Conservation (phyloP, 2,888 invertebrate species). For the Antheraea yamamai region DNA sequence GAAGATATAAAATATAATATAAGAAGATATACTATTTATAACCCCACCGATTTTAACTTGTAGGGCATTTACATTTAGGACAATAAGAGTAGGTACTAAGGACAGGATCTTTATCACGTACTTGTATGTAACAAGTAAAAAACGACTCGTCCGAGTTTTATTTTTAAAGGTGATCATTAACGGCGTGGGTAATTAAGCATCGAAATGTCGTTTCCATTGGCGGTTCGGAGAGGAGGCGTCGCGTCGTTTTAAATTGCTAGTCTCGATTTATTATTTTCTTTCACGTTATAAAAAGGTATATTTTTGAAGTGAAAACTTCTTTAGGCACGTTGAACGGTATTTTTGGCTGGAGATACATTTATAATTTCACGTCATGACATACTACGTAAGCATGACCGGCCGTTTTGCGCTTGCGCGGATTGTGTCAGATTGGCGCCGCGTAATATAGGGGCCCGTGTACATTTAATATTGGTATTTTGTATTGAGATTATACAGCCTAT, state of each 20-base stretch:
- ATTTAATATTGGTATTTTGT: too few species aligned
- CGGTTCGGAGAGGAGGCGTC: constrained; percentile 51
- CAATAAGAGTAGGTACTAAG: not conserved
- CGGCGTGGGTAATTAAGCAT: constrained; percentile 71
- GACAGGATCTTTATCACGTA: constrained; percentile 4
- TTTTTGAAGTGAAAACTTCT: not conserved
- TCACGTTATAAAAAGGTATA: not conserved
- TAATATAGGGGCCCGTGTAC: too few species aligned
- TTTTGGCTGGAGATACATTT: too few species aligned
- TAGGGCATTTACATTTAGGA: not conserved
- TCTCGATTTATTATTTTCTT: not conserved
- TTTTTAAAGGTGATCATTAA: constrained; percentile 64
- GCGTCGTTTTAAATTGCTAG: constrained; percentile 25
- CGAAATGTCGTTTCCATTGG: constrained; percentile 60
- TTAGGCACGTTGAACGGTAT: too few species aligned
- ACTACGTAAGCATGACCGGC: too few species aligned
- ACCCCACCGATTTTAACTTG: not conserved
- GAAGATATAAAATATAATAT: too few species aligned
- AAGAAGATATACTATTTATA: not conserved
- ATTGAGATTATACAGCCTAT: too few species aligned
- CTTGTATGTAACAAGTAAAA: not conserved
- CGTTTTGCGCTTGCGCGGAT: too few species aligned
- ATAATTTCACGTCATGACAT: too few species aligned
- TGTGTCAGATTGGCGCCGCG: too few species aligned
- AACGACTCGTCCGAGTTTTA: constrained; percentile 46